Evolutionary conservation across 2,888 invertebrate genomes (phyloP).

Genomic region (Panopea generosa): DNA sequence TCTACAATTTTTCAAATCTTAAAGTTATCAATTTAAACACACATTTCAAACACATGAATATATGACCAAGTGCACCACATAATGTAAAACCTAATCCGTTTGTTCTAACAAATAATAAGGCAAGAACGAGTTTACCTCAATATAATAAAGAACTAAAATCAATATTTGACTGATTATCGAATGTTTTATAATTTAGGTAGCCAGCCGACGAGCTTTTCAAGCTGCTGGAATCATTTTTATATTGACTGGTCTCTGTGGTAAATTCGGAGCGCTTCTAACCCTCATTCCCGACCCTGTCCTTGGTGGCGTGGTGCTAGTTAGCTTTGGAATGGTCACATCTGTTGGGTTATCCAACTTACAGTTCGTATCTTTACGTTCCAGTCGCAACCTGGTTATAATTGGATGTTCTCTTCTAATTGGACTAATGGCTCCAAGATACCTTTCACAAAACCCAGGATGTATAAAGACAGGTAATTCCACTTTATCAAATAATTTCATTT

Average conservation of each 20-base stretch:
- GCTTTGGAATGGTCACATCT: slow-evolving; percentile 83
- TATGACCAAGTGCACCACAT: too few species aligned
- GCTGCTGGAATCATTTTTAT: slow-evolving; percentile 85
- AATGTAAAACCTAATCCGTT: too few species aligned
- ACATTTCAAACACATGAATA: too few species aligned
- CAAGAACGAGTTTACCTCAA: too few species aligned
- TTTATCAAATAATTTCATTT: too few species aligned
- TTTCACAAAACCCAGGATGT: slow-evolving; percentile 67
- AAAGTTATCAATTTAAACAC: too few species aligned
- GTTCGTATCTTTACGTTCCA: slow-evolving; percentile 91
- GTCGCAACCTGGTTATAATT: slow-evolving; percentile 93
- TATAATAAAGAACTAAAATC: too few species aligned
- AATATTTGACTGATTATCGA: too few species aligned
- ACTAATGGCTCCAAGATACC: slow-evolving; percentile 86
- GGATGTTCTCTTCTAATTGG: slow-evolving; percentile 95
- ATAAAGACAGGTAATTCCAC: slow-evolving; percentile 74
- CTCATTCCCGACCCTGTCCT: slow-evolving; percentile 86
- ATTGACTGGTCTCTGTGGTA: slow-evolving; percentile 85
- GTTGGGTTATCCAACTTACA: slow-evolving; percentile 80
- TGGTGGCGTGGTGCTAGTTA: slow-evolving; percentile 83
- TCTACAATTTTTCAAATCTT: too few species aligned
- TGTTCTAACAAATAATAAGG: too few species aligned
- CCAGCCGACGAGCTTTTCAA: slow-evolving; percentile 85
- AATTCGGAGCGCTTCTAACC: slow-evolving; percentile 86
- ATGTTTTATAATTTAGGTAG: too few species aligned